phyloP scores from a whole-genome alignment of 2,113 vertebrate species.

The Cyprinodon brontotheroides region DNA sequence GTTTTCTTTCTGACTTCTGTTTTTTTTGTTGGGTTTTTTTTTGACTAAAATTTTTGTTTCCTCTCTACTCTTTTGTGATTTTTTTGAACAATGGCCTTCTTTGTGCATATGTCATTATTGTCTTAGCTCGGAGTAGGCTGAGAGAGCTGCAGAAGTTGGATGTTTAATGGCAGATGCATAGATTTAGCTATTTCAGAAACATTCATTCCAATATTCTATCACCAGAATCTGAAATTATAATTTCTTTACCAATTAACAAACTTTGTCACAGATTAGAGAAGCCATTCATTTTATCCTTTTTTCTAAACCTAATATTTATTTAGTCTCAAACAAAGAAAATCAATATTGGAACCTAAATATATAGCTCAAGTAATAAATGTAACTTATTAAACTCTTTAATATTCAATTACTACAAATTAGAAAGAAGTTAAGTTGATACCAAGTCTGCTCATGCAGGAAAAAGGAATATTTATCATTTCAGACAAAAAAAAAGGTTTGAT shows the following conservation, averaged over 20 bases:
- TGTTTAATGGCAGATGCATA: constrained; percentile 26
- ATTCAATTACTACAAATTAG: not conserved
- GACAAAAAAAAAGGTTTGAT: no score
- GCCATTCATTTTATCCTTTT: not conserved
- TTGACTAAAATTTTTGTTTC: constrained; percentile 67
- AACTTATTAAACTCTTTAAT: not conserved
- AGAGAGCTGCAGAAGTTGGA: constrained; percentile 33
- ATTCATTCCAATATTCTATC: no score
- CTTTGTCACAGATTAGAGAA: not conserved
- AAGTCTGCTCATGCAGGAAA: no score
- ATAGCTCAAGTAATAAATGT: no score
- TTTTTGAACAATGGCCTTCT: constrained; percentile 69
- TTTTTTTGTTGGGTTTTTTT: constrained; percentile 35
- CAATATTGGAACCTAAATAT: no score
- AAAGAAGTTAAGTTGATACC: no score
- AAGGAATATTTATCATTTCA: no score
- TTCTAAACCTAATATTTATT: not conserved
- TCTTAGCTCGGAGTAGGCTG: constrained; percentile 50
- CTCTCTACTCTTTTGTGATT: constrained; percentile 65
- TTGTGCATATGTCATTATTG: constrained; percentile 64
- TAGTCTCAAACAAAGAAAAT: no score
- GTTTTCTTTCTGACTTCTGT: constrained; percentile 66
- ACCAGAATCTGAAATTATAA: no score
- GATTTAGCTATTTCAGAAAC: constrained; percentile 34
- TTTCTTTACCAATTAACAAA: no score